Percentiles rank a stretch among this genome's conserved stretches.
Evolutionary conservation across 2,888 invertebrate genomes (phyloP).

Genomic region (Drosophila percnosoma): DNA sequence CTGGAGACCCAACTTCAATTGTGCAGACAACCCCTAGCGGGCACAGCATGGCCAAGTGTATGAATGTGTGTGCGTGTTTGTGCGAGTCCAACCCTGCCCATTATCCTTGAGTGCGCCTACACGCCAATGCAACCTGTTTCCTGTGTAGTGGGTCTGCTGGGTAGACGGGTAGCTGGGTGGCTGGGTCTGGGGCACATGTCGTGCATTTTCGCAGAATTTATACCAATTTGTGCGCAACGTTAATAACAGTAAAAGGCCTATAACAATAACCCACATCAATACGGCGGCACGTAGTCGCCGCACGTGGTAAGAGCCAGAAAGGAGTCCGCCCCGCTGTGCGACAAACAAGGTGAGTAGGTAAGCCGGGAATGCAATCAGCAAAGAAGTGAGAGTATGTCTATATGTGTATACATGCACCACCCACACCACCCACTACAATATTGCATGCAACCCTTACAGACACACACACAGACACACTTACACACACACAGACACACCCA

Average conservation of each 20-base stretch:
- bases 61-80: neutral
- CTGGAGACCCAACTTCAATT: slow-evolving; percentile 32
- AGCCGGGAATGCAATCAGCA: slow-evolving; percentile 76
- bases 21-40: slow-evolving; percentile 43
- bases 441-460: slow-evolving; percentile 55
- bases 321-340: slow-evolving; percentile 67
- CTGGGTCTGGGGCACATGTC: slow-evolving; percentile 27
- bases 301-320: slow-evolving; percentile 66
- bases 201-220: slow-evolving; percentile 75
- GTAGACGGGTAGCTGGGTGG: slow-evolving; percentile 7
- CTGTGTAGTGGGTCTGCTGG: slow-evolving; percentile 19
- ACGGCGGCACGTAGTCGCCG: slow-evolving; percentile 71
- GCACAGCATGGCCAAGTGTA: slow-evolving; percentile 22
- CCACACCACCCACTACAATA: slow-evolving; percentile 25
- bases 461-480: neutral
- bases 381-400: slow-evolving; percentile 47
- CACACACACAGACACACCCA: slow-evolving; percentile 5
- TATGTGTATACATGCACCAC: slow-evolving; percentile 27
- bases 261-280: slow-evolving; percentile 80
- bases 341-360: slow-evolving; percentile 78
- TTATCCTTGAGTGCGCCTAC: slow-evolving; percentile 54
- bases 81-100: slow-evolving; percentile 37
- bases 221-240: slow-evolving; percentile 76
- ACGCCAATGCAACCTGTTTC: slow-evolving; percentile 45
- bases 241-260: slow-evolving; percentile 76